Evolutionary conservation across 2,113 vertebrate species (phyloP).

Genomic region (Leucopsar rothschildi): DNA sequence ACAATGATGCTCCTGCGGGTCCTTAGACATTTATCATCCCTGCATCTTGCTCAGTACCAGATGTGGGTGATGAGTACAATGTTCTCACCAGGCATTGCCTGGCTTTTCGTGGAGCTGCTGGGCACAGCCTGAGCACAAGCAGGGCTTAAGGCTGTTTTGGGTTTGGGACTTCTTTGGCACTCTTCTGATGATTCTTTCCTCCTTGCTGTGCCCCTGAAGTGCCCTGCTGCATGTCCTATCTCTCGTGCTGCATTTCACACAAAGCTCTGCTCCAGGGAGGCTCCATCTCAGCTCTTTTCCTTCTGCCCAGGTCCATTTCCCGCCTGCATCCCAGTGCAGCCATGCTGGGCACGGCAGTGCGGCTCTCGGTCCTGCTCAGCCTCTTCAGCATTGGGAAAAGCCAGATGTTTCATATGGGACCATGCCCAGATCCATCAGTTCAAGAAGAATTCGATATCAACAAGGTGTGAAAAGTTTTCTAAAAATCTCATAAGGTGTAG

Average conservation of each 20-base stretch:
- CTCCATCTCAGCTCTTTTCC: not conserved
- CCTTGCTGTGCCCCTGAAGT: not conserved
- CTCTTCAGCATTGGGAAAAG: conserved; percentile 38
- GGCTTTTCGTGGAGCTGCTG: not conserved
- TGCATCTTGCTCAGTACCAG: not conserved
- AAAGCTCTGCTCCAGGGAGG: not conserved
- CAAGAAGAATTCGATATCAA: conserved; percentile 80
- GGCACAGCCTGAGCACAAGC: not conserved
- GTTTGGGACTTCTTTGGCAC: not conserved
- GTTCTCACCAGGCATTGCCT: not conserved
- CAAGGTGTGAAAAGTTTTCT: conserved; percentile 72
- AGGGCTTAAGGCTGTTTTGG: not conserved
- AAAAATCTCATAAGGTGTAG: rapidly evolving
- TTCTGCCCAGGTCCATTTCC: not conserved
- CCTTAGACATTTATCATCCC: rapidly evolving
- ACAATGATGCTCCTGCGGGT: rapidly evolving
- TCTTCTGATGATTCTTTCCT: not conserved
- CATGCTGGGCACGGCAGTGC: not conserved
- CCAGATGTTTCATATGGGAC: conserved; percentile 84
- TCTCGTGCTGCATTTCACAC: rapidly evolving
- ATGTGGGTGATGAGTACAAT: not conserved
- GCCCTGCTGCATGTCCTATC: not conserved
- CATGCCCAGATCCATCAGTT: conserved; percentile 80
- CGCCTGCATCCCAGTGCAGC: not conserved
- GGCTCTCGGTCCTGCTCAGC: conserved; percentile 14